Evolutionary conservation across 1,140 invertebrate species (phyloP), one percentile per base, ranked within the genome.

Genomic region (Trichomalopsis sarcophagae): DNA sequence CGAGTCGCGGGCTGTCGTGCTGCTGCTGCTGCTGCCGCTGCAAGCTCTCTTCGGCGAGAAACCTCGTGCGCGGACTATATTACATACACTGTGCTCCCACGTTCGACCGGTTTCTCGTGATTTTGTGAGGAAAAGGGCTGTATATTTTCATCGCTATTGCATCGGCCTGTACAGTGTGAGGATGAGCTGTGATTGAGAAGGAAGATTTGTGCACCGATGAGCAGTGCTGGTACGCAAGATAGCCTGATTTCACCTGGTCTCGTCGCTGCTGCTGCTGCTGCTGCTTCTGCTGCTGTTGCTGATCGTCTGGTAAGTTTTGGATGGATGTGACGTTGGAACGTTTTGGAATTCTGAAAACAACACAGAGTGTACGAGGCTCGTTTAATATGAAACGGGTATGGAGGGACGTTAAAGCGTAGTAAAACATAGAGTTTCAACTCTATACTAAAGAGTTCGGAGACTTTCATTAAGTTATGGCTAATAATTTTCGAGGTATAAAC

Each of bases 1-100:
- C 69, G 69, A 84, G 82, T 82, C 81, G 83, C 82, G 86, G 36
- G 71, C 80, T 44, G n/a, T 62, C n/a, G 14, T 68, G 7, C 47
- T 77, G 40, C n/a, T 40, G 33, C n/a, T 40, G 33, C 81, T 47
- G 69, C 81, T 47, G 47, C 76, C 36, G 40, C 40, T 55, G 50
- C 50, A n/a, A 62, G 55, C 55, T 62, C 55, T 62, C 13, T 55
- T 55, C 5, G 2, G 50, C 21, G 50, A 21, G 50, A 55, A 17
- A 55, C 55, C 55, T 62, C 55, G 55, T 62, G 55, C 21, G 55
- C 17, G 55, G 21, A 62, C 17, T 47, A 21, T 27, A 62, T 27
- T 62, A 62, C 17, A 21, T 62, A 62, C 7, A 62, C n/a, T 62
- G 55, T 62, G 55, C 17, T 62, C n/a, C 17, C 4, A 62, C 55